Percentiles rank a stretch among this genome's conserved stretches.
phyloP scores from a whole-genome alignment of 30 jellyfish, hydroid and myxozoan species.

The Hydractinia echinata region DNA sequence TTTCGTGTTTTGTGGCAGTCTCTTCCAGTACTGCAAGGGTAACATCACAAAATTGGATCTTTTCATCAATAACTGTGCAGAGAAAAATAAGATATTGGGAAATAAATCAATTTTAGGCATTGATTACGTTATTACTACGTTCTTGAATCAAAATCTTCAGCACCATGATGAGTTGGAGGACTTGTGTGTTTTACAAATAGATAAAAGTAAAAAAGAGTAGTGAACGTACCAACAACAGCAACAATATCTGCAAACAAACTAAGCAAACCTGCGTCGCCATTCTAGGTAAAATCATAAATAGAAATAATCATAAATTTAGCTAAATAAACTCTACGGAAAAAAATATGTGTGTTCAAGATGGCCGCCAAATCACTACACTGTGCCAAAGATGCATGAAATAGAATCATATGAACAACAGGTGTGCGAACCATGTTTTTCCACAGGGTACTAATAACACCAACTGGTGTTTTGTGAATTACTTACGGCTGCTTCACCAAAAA shows the following conservation, averaged over 20 bases:
- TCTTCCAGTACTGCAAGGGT: too few species aligned
- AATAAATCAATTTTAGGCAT: too few species aligned
- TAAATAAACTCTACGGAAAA: neutral
- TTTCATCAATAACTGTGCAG: too few species aligned
- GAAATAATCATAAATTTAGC: neutral
- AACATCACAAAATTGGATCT: too few species aligned
- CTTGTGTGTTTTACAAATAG: neutral
- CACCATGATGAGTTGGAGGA: too few species aligned
- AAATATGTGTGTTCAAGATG: neutral
- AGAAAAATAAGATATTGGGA: too few species aligned
- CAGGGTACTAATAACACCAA: too few species aligned
- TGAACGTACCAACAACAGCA: constrained; percentile 25
- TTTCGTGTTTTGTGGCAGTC: too few species aligned
- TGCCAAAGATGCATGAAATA: neutral
- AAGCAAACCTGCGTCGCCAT: constrained; percentile 3
- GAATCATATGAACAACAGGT: neutral
- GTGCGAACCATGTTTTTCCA: too few species aligned
- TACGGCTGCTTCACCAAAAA: constrained; percentile 44
- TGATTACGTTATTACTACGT: too few species aligned
- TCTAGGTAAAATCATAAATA: neutral
- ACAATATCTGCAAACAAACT: constrained; percentile 31
- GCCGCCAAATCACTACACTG: too few species aligned
- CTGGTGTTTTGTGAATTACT: neutral
- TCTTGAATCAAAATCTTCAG: too few species aligned
- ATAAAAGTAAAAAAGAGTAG: neutral